Evolutionary conservation across 2,113 vertebrate species (phyloP), one percentile per base, ranked within the genome.

Genomic region (Phalacrocorax pelagicus): DNA sequence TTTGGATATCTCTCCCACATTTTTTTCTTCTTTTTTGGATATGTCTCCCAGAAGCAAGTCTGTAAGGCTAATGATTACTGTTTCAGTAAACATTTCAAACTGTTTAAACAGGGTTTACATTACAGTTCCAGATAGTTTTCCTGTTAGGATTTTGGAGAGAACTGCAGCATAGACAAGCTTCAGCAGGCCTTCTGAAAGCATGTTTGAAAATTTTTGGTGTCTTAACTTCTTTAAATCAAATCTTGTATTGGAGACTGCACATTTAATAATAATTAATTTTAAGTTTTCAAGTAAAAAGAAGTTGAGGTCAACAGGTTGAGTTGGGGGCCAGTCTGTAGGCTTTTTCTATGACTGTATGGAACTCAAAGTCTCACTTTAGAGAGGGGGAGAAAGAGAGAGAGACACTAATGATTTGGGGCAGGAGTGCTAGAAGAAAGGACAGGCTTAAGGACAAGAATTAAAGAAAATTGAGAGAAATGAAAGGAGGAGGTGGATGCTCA

Each of bases 51-150:
- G 82, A 73, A 94, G 38, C 54, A 81, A 74, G 52, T 49, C 86
- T 95, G 38, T 73, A 59, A 90, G 59, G 19, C 42, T 88, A 74
- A 69, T 57, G 73, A 78, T 94, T 92, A 75, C 65, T 81, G 29
- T 78, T 93, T 79, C 83, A 77, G 78, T 92, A 91, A 94, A 92
- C 89, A 89, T 73, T 85, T 92, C 32, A 85, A 79, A 65, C 81
- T 73, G 46, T 81, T 89, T 92, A 36, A 94, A 70, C 42, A 73
- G 24, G 32, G 57, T 93, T 95, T 96, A 42, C 70, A 19, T 92
- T 96, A 34, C 58, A 86, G 69, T 83, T 88, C 42, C 47, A 85
- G 54, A 58, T 80, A 65, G 69, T 89, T 91, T 93, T 96, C 70
- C 78, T 79, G 49, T 85, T 92, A 65, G 32, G 49, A 94, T 95